Base-by-base conservation (phyloP, 1,140 invertebrate species). In the Apis dorsata region DNA sequence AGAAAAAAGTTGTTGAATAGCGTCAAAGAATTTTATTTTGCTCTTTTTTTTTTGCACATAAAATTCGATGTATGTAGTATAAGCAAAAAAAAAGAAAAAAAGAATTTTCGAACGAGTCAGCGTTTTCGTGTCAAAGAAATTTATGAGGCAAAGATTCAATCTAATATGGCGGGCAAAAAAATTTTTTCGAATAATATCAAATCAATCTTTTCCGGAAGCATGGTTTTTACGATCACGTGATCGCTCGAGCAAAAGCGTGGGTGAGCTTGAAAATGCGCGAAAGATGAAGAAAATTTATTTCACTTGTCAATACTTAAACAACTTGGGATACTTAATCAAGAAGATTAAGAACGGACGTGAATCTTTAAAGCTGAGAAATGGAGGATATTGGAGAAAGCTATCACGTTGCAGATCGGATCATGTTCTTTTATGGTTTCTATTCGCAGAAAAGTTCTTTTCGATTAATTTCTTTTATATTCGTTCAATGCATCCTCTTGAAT, bases 381-480 rank as follows among this genome's bases (percentile, higher is more conserved):
- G 68, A 70, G 44, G n/a, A 60, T 79, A 60, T 70, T 70, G 68
- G 66, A 68, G 28, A 19, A 62, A 60, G 24, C 8, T 62, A 62
- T 49, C 57, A 11, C 9, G 9, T 28, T 53, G 51, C n/a, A 24
- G n/a, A 19, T 60, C 44, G 24, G 21, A 75, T 79, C 21, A 44
- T 24, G 19, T 57, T 69, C 13, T 19, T 21, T 53, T 57, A 57
- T 21, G 15, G 15, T 53, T 68, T 59, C 28, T 49, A 21, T n/a
- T 65, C 63, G 12, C 19, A 19, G 2, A 15, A 13, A n/a, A 44
- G 51, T 75, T 62, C 34, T 17, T 62, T 62, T 17, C 5, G 34
- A n/a, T 77, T 77, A 34, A 77, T 65, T 66, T 77, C 9, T 44
- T 34, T 49, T 49, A 19, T 62, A 49, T 21, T 24, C 19, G 3